Evolutionary conservation across 2,113 vertebrate species (phyloP), one percentile per base, ranked within the genome.

Genomic region (Girardinichthys multiradiatus): DNA sequence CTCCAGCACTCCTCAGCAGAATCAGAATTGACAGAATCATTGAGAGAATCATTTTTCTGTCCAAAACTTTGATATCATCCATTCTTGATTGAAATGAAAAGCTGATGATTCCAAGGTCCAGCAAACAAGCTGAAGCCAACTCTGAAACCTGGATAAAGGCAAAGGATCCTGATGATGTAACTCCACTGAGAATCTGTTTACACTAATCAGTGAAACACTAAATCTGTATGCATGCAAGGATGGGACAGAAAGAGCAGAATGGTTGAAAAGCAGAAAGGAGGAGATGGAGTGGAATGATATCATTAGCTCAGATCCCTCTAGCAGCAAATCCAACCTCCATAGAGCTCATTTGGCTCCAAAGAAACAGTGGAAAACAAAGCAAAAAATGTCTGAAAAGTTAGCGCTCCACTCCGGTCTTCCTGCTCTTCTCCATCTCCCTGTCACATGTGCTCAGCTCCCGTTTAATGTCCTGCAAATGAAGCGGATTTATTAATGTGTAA

Each of bases 401-500:
- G 81, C 57, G 82, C 77, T 81, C 81, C n/a, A 10, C 57, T 65
- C 70, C 80, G 37, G 26, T 68, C 72, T 72, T 30, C 67, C 57
- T 62, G 35, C 83, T 62, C 72, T 74, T 74, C 87, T 82, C 86
- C 78, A 70, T 84, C 88, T 90, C 84, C 78, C 86, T 89, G 90
- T 94, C 91, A 91, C 89, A 90, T 90, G 89, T 76, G 84, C 92
- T 93, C 93, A 85, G 87, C 91, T 92, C 89, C 87, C 89, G 83
- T 91, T 94, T 94, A 94, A 94, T 94, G 94, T 95, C 92, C 94
- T 92, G 92, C 90, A 94, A 95, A 95, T 95, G 92, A 94, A 94
- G 94, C 89, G 86, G 94, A 94, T 94, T 95, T 94, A 94, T 95
- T 94, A 94, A 95, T 95, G 92, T 93, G 92, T 94, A 94, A 94